These are phyloP conservation scores for Caretta caretta DNA, from an alignment of 2,113 vertebrate genomes.

Conservation along the genomic window DNA sequence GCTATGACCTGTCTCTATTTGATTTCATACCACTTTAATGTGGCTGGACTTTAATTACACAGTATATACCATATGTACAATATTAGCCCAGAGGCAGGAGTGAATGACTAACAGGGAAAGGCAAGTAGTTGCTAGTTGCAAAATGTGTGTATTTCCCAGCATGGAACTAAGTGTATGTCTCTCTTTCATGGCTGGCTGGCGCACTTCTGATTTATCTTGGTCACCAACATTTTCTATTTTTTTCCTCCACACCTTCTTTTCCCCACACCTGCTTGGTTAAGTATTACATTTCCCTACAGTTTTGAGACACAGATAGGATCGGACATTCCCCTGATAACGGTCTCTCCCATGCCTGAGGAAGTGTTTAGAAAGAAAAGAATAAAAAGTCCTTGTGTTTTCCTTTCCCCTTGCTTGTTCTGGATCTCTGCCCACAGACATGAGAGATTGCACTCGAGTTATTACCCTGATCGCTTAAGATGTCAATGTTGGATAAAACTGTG, in stretches of 20 bases:
- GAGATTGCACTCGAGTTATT: not conserved
- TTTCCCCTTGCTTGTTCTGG: not conserved
- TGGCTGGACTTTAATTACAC: not conserved
- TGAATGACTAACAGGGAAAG: not conserved
- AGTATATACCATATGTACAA: not conserved
- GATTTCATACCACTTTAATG: not conserved
- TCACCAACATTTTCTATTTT: not conserved
- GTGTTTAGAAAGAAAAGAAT: not conserved
- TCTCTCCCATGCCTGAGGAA: slow-evolving; percentile 35
- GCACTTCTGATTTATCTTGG: not conserved
- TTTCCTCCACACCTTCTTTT: not conserved
- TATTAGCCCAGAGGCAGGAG: not conserved
- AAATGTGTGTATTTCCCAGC: rapidly evolving
- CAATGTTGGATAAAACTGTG: not conserved
- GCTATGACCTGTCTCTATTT: not conserved
- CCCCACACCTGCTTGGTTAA: slow-evolving; percentile 39
- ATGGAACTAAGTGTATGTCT: not conserved
- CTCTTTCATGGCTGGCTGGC: not conserved
- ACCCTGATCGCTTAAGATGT: not conserved
- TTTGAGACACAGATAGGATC: slow-evolving; percentile 56
- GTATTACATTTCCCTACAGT: slow-evolving; percentile 35
- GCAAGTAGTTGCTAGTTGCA: not conserved
- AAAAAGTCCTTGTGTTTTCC: not conserved
- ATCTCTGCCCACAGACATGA: not conserved
- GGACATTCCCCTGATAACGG: slow-evolving; percentile 52